These are phyloP conservation scores for Drosophila rufa DNA, from an alignment of 1,140 invertebrate genomes.

Conservation along the genomic window DNA sequence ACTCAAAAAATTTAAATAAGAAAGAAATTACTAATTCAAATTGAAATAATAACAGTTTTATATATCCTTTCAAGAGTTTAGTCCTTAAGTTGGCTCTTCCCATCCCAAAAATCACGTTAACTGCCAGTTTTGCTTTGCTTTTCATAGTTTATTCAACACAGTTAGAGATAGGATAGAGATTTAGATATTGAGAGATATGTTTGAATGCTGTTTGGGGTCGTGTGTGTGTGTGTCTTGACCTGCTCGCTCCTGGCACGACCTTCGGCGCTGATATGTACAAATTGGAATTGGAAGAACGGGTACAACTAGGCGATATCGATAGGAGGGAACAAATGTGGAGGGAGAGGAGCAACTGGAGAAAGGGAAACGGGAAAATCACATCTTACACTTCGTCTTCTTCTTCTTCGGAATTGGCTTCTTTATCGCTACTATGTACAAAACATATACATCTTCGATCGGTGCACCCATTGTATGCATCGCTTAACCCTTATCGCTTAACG, in stretches of 20 bases:
- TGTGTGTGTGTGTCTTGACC: slow-evolving; percentile 27
- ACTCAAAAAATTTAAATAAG: too few species aligned
- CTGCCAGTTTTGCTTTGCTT: slow-evolving; percentile 51
- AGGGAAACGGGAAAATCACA: slow-evolving; percentile 23
- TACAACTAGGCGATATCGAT: slow-evolving; percentile 35
- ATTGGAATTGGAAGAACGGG: slow-evolving; percentile 47
- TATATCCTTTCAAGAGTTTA: not conserved
- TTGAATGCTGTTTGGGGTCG: slow-evolving; percentile 13
- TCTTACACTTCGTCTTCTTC: slow-evolving; percentile 21
- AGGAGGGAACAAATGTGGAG: slow-evolving; percentile 41
- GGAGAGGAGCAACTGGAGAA: slow-evolving; percentile 33
- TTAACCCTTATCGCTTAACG: slow-evolving; percentile 35
- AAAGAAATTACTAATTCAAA: not conserved
- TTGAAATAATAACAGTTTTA: not conserved
- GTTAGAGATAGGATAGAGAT: slow-evolving; percentile 53
- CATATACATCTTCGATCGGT: slow-evolving; percentile 45
- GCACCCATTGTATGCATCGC: not conserved
- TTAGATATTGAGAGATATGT: slow-evolving; percentile 73
- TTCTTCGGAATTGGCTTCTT: slow-evolving; percentile 38
- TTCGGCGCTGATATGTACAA: slow-evolving; percentile 60
- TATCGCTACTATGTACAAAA: slow-evolving; percentile 52
- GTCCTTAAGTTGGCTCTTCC: not conserved
- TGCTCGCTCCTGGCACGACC: slow-evolving; percentile 22
- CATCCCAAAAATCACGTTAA: slow-evolving; percentile 41
- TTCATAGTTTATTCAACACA: slow-evolving; percentile 76